Evolutionary conservation across 2,888 invertebrate genomes (phyloP).

Genomic region (Sialis lutaria): DNA sequence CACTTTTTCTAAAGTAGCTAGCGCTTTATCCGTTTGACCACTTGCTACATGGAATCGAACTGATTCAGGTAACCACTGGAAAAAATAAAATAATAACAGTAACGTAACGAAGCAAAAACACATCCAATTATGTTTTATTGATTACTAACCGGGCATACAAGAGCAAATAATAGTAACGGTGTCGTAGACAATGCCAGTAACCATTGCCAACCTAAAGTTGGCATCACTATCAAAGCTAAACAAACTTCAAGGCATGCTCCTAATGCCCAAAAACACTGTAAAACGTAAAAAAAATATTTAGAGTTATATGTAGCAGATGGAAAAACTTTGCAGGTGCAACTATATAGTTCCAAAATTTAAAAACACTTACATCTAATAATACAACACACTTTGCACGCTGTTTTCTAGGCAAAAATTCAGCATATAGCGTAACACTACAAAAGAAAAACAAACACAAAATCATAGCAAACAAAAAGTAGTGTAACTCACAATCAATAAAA

Average conservation of each 20-base stretch:
- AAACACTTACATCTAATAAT: slow-evolving; percentile 66
- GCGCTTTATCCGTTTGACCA: slow-evolving; percentile 72
- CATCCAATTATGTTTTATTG: background rate
- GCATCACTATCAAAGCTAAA: slow-evolving; percentile 79
- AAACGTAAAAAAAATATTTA: slow-evolving; percentile 11
- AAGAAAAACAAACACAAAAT: slow-evolving; percentile 14
- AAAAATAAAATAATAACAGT: slow-evolving; percentile 10
- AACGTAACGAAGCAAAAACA: background rate
- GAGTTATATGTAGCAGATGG: slow-evolving; percentile 1
- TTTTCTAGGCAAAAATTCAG: slow-evolving; percentile 87
- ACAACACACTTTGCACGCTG: slow-evolving; percentile 92
- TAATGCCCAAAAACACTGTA: slow-evolving; percentile 87
- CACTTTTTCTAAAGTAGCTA: slow-evolving; percentile 64
- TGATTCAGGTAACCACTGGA: slow-evolving; percentile 87
- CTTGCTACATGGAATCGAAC: slow-evolving; percentile 75
- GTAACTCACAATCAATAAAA: slow-evolving; percentile 8
- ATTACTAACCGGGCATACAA: slow-evolving; percentile 56
- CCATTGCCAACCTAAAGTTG: slow-evolving; percentile 81
- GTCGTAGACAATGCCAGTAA: slow-evolving; percentile 79
- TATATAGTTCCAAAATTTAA: background rate
- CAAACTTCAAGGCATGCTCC: slow-evolving; percentile 89
- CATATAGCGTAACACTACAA: slow-evolving; percentile 81
- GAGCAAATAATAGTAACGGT: slow-evolving; percentile 68
- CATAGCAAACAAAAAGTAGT: slow-evolving; percentile 9
- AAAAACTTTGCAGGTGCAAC: background rate